phyloP scores from a whole-genome alignment of 2,888 invertebrate species.

The Psococerastis gibbosa region DNA sequence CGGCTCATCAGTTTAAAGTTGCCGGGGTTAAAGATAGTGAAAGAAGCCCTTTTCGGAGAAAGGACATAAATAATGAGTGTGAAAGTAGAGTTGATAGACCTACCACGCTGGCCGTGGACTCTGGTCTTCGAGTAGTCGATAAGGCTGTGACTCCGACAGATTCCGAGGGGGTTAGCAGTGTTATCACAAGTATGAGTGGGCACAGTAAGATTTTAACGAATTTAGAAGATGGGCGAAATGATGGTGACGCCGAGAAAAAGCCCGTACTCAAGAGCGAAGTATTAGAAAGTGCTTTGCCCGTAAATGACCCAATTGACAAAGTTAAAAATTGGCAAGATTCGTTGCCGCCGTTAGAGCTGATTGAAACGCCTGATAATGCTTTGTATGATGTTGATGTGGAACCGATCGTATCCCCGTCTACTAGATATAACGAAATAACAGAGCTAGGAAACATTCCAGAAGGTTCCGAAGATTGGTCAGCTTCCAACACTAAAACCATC shows the following conservation, averaged over 20 bases:
- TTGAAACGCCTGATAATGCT: conserved; percentile 10
- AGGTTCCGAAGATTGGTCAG: neutral
- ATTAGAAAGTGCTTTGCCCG: neutral
- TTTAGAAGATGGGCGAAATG: neutral
- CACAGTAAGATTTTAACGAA: conserved; percentile 6
- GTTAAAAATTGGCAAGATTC: conserved; percentile 6
- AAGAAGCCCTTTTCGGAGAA: neutral
- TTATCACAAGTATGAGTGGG: conserved; percentile 8
- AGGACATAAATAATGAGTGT: neutral
- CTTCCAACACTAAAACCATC: neutral
- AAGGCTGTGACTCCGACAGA: conserved; percentile 7
- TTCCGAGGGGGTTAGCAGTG: conserved; percentile 8
- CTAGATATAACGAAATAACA: conserved; percentile 3
- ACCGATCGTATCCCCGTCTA: neutral
- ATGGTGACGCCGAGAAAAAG: neutral
- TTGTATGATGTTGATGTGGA: neutral
- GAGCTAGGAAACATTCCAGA: neutral
- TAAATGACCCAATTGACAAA: conserved; percentile 5
- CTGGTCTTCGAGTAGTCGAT: neutral
- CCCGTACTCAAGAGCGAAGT: neutral
- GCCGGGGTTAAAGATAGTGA: neutral
- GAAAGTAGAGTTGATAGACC: conserved; percentile 6
- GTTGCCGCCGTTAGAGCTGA: conserved; percentile 9
- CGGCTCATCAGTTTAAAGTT: no score
- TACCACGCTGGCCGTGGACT: conserved; percentile 1